Evolutionary conservation across 2,113 vertebrate species (phyloP).

Genomic region (Pluvianellus socialis): DNA sequence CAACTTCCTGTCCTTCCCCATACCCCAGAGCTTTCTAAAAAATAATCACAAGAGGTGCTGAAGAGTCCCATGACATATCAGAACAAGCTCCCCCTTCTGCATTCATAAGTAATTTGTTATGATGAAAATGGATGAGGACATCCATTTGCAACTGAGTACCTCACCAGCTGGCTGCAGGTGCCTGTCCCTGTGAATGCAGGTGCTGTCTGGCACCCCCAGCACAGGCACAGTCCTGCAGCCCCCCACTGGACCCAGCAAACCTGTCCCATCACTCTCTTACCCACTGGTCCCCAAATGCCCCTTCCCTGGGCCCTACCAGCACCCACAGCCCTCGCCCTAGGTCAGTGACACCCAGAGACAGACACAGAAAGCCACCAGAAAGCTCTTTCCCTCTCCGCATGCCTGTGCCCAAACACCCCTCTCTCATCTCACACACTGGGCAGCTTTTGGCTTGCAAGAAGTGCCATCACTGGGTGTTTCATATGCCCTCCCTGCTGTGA

Average conservation of each 20-base stretch:
- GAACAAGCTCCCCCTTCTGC: not conserved
- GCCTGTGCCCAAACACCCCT: not conserved
- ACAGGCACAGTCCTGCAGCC: fast-evolving
- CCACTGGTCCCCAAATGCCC: not conserved
- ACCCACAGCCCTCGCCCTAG: not conserved
- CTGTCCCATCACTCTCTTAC: fast-evolving
- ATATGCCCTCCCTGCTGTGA: not conserved
- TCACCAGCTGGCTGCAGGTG: not conserved
- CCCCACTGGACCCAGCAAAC: not conserved
- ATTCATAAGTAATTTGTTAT: not conserved
- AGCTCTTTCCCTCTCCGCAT: not conserved
- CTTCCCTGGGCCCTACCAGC: not conserved
- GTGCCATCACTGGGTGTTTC: not conserved
- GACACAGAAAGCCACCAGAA: not conserved
- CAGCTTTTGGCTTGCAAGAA: not conserved
- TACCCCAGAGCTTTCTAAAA: not conserved
- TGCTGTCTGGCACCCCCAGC: not conserved
- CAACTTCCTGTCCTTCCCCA: not conserved
- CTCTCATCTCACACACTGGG: fast-evolving
- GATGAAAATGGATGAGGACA: no score
- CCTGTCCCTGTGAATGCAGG: not conserved
- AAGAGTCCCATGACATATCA: not conserved
- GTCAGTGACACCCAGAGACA: not conserved
- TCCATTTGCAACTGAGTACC: not conserved
- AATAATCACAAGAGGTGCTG: not conserved